Conservation (phyloP, 1,140 invertebrate genomes). For the Cecropterus lyciades region DNA sequence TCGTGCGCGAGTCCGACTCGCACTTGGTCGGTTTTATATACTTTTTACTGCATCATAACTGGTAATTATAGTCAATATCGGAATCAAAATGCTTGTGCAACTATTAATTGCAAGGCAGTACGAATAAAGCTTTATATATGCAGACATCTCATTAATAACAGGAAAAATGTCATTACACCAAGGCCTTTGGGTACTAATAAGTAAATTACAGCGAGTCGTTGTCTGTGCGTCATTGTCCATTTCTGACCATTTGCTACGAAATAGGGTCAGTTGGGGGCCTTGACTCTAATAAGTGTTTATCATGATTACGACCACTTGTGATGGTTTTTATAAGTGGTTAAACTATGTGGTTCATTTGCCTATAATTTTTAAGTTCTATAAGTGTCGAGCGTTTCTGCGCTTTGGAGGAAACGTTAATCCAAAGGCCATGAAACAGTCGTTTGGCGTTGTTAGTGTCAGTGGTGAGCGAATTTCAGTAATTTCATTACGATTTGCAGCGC, state of each 20-base stretch:
- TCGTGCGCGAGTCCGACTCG: too few relatives aligned
- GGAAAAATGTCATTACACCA: slow-evolving; percentile 54
- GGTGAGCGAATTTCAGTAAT: too few relatives aligned
- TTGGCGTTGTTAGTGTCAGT: too few relatives aligned
- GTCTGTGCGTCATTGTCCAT: slow-evolving; percentile 51
- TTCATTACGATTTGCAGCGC: too few relatives aligned
- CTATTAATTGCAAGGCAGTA: slow-evolving; percentile 10
- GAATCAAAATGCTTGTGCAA: not conserved
- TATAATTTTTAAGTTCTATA: too few relatives aligned
- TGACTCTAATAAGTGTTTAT: slow-evolving; percentile 45
- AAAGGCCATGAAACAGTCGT: too few relatives aligned
- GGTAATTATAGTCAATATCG: not conserved
- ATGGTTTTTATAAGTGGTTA: not conserved
- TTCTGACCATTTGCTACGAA: slow-evolving; percentile 46
- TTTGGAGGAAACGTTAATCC: too few relatives aligned
- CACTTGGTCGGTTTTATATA: too few relatives aligned
- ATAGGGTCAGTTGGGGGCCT: slow-evolving; percentile 56
- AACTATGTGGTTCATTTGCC: too few relatives aligned
- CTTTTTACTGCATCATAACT: not conserved
- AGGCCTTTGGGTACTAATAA: slow-evolving; percentile 58
- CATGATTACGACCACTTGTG: slow-evolving; percentile 26
- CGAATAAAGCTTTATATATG: slow-evolving; percentile 6
- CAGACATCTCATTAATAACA: slow-evolving; percentile 45
- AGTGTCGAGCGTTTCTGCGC: too few relatives aligned
- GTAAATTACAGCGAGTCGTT: slow-evolving; percentile 59